A percentile compares a stretch with the other conserved stretches of the same genome.
Evolutionary conservation across 2,888 invertebrate genomes (phyloP).

Genomic region (Phaonia tiefii): DNA sequence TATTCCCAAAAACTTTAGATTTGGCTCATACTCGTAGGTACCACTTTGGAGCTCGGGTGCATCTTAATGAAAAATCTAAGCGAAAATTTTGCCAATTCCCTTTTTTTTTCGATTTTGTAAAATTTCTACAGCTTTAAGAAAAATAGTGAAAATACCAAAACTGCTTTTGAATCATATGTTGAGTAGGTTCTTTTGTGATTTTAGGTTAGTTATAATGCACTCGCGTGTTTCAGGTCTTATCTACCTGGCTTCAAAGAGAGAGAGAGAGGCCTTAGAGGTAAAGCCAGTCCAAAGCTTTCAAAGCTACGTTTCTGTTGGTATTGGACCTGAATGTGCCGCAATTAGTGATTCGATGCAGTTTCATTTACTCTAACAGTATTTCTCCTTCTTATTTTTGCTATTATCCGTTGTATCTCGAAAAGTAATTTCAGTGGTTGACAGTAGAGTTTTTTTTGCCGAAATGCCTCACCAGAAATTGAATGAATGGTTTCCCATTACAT

Average conservation of each 20-base stretch:
- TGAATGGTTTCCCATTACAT: too few relatives aligned
- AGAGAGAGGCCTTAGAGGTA: background rate
- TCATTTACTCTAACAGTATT: conserved; percentile 25
- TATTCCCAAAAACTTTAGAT: too few relatives aligned
- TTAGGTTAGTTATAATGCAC: conserved; percentile 1
- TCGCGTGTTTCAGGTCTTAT: too few relatives aligned
- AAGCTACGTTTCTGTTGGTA: too few relatives aligned
- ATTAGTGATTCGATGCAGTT: conserved; percentile 16
- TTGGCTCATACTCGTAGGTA: too few relatives aligned
- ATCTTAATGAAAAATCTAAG: conserved; percentile 15
- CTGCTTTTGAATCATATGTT: conserved; percentile 4
- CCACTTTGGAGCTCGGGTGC: too few relatives aligned
- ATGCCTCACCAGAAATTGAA: background rate
- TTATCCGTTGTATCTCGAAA: conserved; percentile 17
- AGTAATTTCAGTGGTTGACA: conserved; percentile 18
- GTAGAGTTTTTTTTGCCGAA: conserved; percentile 13
- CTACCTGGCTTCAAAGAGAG: background rate
- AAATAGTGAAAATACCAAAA: conserved; percentile 18
- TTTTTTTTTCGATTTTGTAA: background rate
- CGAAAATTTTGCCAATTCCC: background rate
- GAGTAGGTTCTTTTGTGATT: background rate
- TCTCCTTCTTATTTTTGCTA: conserved; percentile 15
- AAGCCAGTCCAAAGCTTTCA: background rate
- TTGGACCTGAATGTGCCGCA: too few relatives aligned
- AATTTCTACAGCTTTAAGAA: conserved; percentile 11